Evolutionary conservation across 2,113 vertebrate species (phyloP).

Genomic region (Aegotheles bennettii): DNA sequence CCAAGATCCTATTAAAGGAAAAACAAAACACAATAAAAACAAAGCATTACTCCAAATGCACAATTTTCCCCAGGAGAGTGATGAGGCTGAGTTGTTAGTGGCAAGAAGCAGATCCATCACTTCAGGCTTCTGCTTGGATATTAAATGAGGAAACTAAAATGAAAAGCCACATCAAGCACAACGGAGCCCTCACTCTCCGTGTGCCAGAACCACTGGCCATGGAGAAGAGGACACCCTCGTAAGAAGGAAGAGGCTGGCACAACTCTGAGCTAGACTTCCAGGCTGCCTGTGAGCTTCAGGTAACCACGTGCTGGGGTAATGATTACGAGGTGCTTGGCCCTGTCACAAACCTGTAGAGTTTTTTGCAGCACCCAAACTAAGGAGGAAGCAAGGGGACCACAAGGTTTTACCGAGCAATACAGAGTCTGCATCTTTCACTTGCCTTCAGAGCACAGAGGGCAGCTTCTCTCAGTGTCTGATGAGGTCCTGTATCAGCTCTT

Average conservation of each 20-base stretch:
- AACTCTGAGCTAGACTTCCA: not conserved
- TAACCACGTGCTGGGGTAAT: not conserved
- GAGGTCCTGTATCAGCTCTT: not conserved
- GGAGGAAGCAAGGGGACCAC: not conserved
- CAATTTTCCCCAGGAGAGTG: not conserved
- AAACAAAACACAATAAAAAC: not conserved
- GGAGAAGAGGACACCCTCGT: fast-evolving
- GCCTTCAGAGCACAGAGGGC: not conserved
- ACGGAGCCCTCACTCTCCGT: not conserved
- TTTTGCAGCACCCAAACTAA: not conserved
- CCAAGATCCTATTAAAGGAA: not conserved
- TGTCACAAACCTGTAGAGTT: not conserved
- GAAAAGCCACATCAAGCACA: not conserved
- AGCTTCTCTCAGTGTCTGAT: not conserved
- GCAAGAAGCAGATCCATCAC: not conserved
- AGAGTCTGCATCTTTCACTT: not conserved
- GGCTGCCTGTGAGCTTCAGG: not conserved
- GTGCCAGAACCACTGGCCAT: fast-evolving
- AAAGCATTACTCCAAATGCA: not conserved
- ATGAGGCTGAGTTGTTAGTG: not conserved
- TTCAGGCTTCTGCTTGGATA: not conserved
- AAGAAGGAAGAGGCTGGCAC: not conserved
- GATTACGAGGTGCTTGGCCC: not conserved
- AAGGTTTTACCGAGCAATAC: not conserved
- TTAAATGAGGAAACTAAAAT: not conserved